Evolutionary conservation across 92 coral and sea anemone genomes (phyloP), one percentile per base, ranked within the genome.

Genomic region (Siderastrea siderea): DNA sequence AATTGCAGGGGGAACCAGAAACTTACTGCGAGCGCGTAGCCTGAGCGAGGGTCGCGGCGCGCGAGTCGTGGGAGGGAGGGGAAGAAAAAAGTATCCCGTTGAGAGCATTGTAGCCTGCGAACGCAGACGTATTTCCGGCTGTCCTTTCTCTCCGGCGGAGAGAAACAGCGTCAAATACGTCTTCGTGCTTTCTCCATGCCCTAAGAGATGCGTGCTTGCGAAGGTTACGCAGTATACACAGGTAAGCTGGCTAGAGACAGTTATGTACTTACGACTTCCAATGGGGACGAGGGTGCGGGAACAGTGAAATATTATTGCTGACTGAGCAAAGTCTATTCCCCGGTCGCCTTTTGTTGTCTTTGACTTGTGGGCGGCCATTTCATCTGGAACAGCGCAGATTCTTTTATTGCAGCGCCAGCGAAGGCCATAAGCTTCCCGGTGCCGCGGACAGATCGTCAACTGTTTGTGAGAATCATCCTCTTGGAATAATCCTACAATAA

Each of bases 221-320:
- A 26, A 26, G 38, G 38, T 26, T 26, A 26, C 38, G 38, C 38
- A 26, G 38, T 26, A 26, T 26, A 26, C 38, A 26, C 38, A 26
- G 38, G 38, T 26, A 26, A 26, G 38, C 38, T 26, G 38, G 38
- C 38, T 26, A 26, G 38, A 26, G 38, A 26, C 38, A 26, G 38
- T 26, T 2, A 64, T 38, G 26, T 62, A 89, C 89, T 81, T 75
- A 83, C 84, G 84, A 61, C 88, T 81, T 89, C 88, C 88, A 68
- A 89, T 52, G 79, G 78, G 92, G 15, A 76, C 68, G 67, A 89
- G 73, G 19, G 80, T 74, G 16, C 65, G 44, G 50, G 79, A 75
- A 47, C 71, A 62, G n/a, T 77, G 79, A 67, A 52, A 57, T 69
- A 89, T 55, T 54, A 82, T 5, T 48, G 69, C 68, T 17, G 88